Percentiles rank a stretch among this genome's conserved stretches.
These are phyloP conservation scores for Camponotus pennsylvanicus DNA, from an alignment of 1,140 invertebrate genomes.

Conservation along the genomic window DNA sequence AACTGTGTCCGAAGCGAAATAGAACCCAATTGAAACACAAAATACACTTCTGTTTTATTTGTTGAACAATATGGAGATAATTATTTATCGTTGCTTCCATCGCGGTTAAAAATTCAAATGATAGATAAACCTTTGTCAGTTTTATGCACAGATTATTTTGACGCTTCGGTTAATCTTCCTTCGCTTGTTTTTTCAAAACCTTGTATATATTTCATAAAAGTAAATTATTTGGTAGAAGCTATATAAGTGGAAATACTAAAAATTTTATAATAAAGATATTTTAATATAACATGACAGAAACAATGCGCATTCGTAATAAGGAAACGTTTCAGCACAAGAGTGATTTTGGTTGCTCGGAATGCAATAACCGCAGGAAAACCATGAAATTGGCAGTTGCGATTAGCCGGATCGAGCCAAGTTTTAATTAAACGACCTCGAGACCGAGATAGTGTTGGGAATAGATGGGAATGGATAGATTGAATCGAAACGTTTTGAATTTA, in stretches of 20 bases:
- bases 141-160: background rate
- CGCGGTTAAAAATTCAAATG: background rate
- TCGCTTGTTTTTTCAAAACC: background rate
- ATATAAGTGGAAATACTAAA: background rate
- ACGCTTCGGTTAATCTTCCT: background rate
- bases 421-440: slow-evolving; percentile 60
- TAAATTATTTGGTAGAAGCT: too few relatives aligned
- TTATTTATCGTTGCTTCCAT: slow-evolving; percentile 5
- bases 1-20: background rate
- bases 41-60: background rate
- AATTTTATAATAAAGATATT: background rate
- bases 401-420: slow-evolving; percentile 41
- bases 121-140: background rate
- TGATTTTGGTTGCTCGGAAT: slow-evolving; percentile 1
- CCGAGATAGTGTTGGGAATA: slow-evolving; percentile 59
- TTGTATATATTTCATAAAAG: background rate
- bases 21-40: background rate
- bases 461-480: slow-evolving; percentile 34
- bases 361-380: slow-evolving; percentile 39
- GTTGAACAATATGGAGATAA: background rate
- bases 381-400: slow-evolving; percentile 53
- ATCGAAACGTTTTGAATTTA: slow-evolving; percentile 47
- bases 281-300: background rate
- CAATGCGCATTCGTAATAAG: slow-evolving; percentile 17
- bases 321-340: background rate